Percentiles rank a stretch among this genome's conserved stretches.
Evolutionary conservation across 2,797 vertebrate genomes (phyloP).

Genomic region (Parauchenoglanis punctatus): DNA sequence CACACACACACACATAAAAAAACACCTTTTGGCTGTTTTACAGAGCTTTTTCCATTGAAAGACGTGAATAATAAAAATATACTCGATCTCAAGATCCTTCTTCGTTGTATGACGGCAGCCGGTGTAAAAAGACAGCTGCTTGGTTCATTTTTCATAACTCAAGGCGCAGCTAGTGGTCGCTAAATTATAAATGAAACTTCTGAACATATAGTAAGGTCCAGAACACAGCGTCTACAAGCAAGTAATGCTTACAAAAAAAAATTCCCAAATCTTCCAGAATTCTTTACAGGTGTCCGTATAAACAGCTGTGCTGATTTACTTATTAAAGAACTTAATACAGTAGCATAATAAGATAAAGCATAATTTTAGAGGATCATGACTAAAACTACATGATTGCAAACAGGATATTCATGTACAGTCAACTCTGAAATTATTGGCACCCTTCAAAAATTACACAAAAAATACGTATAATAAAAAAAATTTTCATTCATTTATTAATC

Average conservation of each 20-base stretch:
- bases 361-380: not conserved
- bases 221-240: not conserved
- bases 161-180: not conserved
- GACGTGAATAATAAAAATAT: not conserved
- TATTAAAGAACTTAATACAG: not conserved
- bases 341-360: not conserved
- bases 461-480: not conserved
- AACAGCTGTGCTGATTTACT: not conserved
- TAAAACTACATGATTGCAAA: not conserved
- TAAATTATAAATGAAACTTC: conserved; percentile 22
- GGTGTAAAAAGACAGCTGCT: not conserved
- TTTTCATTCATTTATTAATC: not conserved
- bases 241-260: not conserved
- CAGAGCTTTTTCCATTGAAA: not conserved
- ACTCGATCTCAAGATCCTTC: not conserved
- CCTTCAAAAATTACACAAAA: not conserved
- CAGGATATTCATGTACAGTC: not conserved
- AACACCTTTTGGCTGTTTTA: not conserved
- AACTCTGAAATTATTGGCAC: not conserved
- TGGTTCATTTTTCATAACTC: conserved; percentile 9
- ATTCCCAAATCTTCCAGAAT: not conserved
- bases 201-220: not conserved
- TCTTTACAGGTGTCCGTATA: not conserved
- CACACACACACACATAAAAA: not conserved
- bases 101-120: not conserved